These are phyloP conservation scores for Perodicticus potto DNA, from an alignment of 2,797 vertebrate species.

Conservation along the genomic window DNA sequence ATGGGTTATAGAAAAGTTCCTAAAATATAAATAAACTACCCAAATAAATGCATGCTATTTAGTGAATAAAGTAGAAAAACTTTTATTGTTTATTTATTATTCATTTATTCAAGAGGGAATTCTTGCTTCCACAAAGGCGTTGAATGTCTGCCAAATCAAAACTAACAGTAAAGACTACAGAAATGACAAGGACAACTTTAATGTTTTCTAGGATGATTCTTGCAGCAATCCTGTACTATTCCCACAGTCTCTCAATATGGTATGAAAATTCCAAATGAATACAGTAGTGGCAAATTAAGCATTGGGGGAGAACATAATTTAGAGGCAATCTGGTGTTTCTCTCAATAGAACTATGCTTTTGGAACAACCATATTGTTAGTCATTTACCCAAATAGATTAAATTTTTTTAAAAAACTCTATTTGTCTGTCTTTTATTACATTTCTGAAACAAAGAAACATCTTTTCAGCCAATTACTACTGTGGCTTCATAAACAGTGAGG, in stretches of 20 bases:
- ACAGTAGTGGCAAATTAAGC: conserved; percentile 47
- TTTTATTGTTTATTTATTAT: no score
- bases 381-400: conserved; percentile 69
- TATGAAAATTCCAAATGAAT: conserved; percentile 62
- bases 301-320: conserved; percentile 38
- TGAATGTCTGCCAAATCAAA: conserved; percentile 55
- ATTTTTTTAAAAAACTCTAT: background rate
- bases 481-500: conserved; percentile 22
- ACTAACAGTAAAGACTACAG: background rate
- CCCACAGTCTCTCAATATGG: background rate
- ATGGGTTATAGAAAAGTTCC: background rate
- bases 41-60: background rate
- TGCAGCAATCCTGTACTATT: background rate
- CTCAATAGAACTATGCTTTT: conserved; percentile 56
- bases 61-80: background rate
- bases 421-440: conserved; percentile 12
- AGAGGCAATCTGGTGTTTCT: conserved; percentile 62
- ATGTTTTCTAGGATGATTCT: background rate
- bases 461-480: background rate
- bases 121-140: conserved; percentile 30
- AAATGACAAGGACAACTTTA: background rate
- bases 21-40: background rate
- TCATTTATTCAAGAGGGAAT: background rate
- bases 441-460: conserved; percentile 58
- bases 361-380: conserved; percentile 57